Evolutionary conservation across 1,140 invertebrate species (phyloP), one percentile per base, ranked within the genome.

Genomic region (Brachionus angularis): DNA sequence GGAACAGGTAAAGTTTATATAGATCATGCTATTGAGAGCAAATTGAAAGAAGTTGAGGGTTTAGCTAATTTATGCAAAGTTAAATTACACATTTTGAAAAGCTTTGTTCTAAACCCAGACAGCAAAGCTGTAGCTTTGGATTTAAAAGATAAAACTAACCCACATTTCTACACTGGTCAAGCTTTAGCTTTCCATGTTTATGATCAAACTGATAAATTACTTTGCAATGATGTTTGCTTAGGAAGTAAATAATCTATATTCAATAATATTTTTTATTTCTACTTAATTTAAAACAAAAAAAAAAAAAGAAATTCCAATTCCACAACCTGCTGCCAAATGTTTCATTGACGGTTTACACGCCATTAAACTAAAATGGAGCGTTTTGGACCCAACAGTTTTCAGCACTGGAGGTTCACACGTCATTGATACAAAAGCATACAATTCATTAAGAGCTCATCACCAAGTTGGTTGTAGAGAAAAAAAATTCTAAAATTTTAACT

Each of bases 311-410:
- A 58, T 58, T 23, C 53, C 53, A 23, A 58, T 58, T 58, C 53
- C 53, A 8, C 36, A 58, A 39, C 1, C 53, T 23, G 36, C 16
- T 18, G 53, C 53, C 21, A 58, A 58, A 23, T 58, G 53, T 25
- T 58, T 58, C 27, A 23, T 58, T 25, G 53, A 58, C 16, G 53
- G 53, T 14, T 23, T 58, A 2, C 36, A 58, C 39, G 53, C 53
- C 21, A 58, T 58, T 25, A 58, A 58, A 39, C 39, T 36, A n/a
- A 58, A 58, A 58, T 58, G 53, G 53, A 58, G 53, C n/a, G 39
- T 58, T 5, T 42, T 58, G n/a, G 53, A 58, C 27, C 53, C 53
- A 21, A 58, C 53, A 23, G 53, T 58, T 39, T 39, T 58, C 3
- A 58, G 53, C n/a, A 58, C 53, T 42, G 53, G n/a, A n/a, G n/a